Conservation (phyloP, 2,113 vertebrate species). For the Chamaea fasciata region DNA sequence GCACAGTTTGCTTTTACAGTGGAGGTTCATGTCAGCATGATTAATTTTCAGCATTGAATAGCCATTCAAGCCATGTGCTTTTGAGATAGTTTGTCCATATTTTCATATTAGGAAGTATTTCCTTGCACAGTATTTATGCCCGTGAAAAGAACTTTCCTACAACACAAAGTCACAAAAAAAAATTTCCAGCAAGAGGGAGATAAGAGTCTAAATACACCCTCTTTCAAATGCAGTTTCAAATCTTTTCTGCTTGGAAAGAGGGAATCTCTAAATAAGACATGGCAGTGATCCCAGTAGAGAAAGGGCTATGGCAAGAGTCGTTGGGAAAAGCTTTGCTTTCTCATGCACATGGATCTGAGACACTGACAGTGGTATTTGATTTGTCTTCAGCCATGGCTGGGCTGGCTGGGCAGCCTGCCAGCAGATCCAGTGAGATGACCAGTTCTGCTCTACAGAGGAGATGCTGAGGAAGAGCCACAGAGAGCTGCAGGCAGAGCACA, state of each 20-base stretch:
- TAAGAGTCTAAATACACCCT: accelerated
- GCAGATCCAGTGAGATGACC: background rate
- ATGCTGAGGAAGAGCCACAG: background rate
- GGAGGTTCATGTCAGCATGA: background rate
- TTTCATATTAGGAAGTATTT: background rate
- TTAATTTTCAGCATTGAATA: background rate
- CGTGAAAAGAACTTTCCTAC: background rate
- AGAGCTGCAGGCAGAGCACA: background rate
- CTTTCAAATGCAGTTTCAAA: background rate
- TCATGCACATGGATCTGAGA: background rate
- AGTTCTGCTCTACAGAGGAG: background rate
- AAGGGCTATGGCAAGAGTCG: background rate
- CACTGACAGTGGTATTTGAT: background rate
- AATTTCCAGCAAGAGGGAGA: background rate
- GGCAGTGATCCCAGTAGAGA: constrained; percentile 15
- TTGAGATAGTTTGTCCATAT: background rate
- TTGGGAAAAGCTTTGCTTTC: background rate
- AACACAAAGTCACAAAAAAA: background rate
- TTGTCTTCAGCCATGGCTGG: background rate
- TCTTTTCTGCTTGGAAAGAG: background rate
- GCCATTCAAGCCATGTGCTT: background rate
- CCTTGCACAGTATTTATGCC: background rate
- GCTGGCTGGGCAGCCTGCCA: background rate
- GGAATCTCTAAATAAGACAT: background rate
- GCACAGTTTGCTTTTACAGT: background rate